Evolutionary conservation across 2,888 invertebrate species (phyloP).

Genomic region (Pyrrhia umbra): DNA sequence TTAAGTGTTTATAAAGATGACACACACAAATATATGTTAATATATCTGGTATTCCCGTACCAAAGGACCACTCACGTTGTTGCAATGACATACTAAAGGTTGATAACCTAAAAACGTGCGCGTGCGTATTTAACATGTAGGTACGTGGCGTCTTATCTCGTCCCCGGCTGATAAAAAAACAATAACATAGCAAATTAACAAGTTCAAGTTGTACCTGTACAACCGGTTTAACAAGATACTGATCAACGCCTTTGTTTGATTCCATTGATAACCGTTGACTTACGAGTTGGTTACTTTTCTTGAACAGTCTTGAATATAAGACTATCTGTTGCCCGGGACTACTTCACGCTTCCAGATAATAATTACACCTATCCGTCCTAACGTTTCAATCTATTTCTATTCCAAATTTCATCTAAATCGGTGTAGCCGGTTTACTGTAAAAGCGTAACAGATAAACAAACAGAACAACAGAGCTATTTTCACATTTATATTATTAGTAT

Average conservation of each 20-base stretch:
- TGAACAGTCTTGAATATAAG: neutral
- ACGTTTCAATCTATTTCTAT: no score
- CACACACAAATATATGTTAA: neutral
- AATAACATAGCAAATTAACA: neutral
- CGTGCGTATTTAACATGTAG: neutral
- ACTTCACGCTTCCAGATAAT: no score
- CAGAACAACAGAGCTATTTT: no score
- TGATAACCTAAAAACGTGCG: slow-evolving; percentile 4
- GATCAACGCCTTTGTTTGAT: neutral
- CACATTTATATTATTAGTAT: no score
- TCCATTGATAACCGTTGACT: neutral
- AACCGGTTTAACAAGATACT: neutral
- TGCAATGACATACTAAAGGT: slow-evolving; percentile 1
- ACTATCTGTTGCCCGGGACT: neutral
- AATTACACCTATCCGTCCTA: neutral
- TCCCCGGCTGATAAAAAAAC: slow-evolving; percentile 10
- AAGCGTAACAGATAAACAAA: neutral
- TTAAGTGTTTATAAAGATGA: neutral
- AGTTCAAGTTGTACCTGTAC: slow-evolving; percentile 1
- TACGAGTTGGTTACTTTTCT: neutral
- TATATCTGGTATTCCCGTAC: neutral
- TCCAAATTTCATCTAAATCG: no score
- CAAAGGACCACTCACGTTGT: neutral
- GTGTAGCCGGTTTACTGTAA: no score
- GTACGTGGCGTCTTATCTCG: neutral